phyloP scores from a whole-genome alignment of 1,140 invertebrate genomes.

The Drosophila sucinea region DNA sequence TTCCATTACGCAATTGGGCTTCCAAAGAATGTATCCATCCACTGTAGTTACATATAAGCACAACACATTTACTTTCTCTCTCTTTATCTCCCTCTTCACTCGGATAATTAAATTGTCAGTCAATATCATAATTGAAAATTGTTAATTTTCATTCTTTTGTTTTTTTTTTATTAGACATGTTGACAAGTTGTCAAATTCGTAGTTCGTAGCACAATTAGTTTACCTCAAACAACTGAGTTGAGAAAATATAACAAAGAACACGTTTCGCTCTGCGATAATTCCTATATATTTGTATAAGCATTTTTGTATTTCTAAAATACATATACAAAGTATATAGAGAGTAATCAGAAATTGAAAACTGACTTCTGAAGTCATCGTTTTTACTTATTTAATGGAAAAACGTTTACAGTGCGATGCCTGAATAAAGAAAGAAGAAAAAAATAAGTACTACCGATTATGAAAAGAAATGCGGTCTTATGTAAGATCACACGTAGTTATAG shows the following conservation, averaged over 20 bases:
- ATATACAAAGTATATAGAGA: background rate
- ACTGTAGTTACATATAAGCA: too few species aligned
- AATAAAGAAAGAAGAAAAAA: too few species aligned
- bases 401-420: too few species aligned
- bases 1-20: too few species aligned
- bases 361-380: background rate
- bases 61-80: background rate
- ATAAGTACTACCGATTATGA: background rate
- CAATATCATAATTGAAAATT: background rate
- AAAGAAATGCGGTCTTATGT: background rate
- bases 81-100: background rate
- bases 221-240: background rate
- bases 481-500: slow-evolving; percentile 7
- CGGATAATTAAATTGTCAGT: background rate
- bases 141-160: background rate
- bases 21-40: too few species aligned
- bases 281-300: slow-evolving; percentile 9
- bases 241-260: slow-evolving; percentile 36
- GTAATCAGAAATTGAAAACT: slow-evolving; percentile 1
- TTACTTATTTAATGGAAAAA: background rate
- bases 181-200: slow-evolving; percentile 1
- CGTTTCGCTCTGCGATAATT: slow-evolving; percentile 26
- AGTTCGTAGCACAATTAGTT: slow-evolving; percentile 1
- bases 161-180: background rate
- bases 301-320: slow-evolving; percentile 2